Base-by-base conservation (phyloP, 2,888 invertebrate species). In the Melanargia galathea region DNA sequence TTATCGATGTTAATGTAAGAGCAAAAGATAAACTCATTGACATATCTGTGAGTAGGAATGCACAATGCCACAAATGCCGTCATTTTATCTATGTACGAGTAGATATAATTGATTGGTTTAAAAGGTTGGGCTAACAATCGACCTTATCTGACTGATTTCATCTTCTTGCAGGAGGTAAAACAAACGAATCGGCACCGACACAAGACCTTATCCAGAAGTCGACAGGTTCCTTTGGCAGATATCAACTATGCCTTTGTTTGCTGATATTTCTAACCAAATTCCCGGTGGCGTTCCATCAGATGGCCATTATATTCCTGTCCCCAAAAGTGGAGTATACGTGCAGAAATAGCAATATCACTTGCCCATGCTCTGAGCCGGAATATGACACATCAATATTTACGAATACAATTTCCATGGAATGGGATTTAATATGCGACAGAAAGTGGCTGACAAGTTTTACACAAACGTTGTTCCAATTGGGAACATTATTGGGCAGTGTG, bases 391-490 rank as follows among this genome's bases (percentile, higher is more conserved):
- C 92, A 51, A 78, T 93, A 64, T 96, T 96, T 77, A 84, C 92
- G 1, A 93, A 93, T 70, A 95, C 95, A 0, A 95, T 96, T 18
- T 92, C 93, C 63, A 94, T 94, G 61, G 93, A 96, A 92, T 97
- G 95, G 95, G 90, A 94, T 79, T 88, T 97, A 66, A 95, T 96
- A 24, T 96, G 96, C 79, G 92, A 92, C 2, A 92, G 85, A 48
- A 88, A 90, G 55, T 93, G 94, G 84, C 82, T 95, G 66, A 92
- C 93, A 2, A 94, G 95, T 75, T 87, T 95, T 26, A 94, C 95
- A 0, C 96, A 96, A 82, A 95, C 94, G 6, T 81, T 95, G 62
- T 94, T 95, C 63, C 96, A 96, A 94, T 81, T 94, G 63, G 96
- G 96, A 33, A 93, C 95, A 54, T 86, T 96, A 73, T 73, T 95